Percentiles rank a stretch among this genome's conserved stretches.
phyloP scores from a whole-genome alignment of 2,888 invertebrate genomes.

The Coenonympha arcania region DNA sequence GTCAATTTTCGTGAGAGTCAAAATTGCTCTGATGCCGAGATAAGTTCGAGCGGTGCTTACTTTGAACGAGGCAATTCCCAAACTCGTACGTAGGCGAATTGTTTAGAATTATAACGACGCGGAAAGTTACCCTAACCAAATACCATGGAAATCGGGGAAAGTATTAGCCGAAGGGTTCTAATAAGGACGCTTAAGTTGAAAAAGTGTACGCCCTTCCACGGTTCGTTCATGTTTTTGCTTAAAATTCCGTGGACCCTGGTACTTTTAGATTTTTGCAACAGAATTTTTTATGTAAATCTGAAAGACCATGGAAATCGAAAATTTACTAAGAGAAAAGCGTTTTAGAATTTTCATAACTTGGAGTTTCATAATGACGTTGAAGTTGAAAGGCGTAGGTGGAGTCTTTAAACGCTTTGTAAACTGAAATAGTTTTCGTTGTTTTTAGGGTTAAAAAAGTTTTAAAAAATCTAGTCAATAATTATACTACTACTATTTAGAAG shows the following conservation, averaged over 20 bases:
- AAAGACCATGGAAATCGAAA: too few species aligned
- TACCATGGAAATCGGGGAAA: constrained; percentile 19
- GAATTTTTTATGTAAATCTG: too few species aligned
- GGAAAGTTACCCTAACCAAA: constrained; percentile 25
- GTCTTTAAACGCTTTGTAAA: too few species aligned
- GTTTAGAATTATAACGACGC: constrained; percentile 38
- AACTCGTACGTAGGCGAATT: constrained; percentile 39
- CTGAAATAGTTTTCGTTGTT: too few species aligned
- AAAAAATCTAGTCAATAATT: too few species aligned
- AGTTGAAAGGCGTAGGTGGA: too few species aligned
- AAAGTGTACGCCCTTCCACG: background rate
- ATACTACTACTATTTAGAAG: too few species aligned
- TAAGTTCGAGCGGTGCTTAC: constrained; percentile 38
- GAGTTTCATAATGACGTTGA: too few species aligned
- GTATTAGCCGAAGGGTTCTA: constrained; percentile 11
- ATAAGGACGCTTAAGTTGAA: constrained; percentile 8
- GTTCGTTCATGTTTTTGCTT: background rate
- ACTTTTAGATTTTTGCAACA: background rate
- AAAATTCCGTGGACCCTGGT: background rate
- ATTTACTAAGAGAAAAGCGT: too few species aligned
- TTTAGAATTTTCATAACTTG: too few species aligned
- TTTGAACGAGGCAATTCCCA: constrained; percentile 41
- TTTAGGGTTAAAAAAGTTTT: too few species aligned
- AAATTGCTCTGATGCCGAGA: constrained; percentile 41
- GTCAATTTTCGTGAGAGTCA: constrained; percentile 39